A percentile compares a stretch with the other conserved stretches of the same genome.
These are phyloP conservation scores for Platorchestia sp. DNA, from an alignment of 1,140 invertebrate species.

Conservation along the genomic window DNA sequence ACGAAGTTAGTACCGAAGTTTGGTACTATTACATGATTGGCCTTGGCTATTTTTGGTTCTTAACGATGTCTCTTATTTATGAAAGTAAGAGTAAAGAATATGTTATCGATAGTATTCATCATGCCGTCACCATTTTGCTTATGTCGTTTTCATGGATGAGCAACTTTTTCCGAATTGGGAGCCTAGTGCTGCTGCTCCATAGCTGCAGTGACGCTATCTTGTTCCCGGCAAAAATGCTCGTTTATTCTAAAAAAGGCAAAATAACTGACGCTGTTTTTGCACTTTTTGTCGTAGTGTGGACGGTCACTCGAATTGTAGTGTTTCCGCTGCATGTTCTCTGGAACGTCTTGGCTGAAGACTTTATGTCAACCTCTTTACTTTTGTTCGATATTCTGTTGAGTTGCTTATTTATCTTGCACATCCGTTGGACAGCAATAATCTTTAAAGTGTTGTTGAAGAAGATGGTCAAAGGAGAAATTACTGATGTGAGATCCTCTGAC, in stretches of 20 bases:
- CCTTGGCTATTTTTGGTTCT: constrained; percentile 93
- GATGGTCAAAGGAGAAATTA: background rate
- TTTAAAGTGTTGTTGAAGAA: constrained; percentile 13
- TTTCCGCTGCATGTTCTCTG: constrained; percentile 59
- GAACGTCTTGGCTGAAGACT: background rate
- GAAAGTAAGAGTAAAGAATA: constrained; percentile 45
- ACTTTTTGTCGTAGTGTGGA: constrained; percentile 59
- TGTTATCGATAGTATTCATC: constrained; percentile 43
- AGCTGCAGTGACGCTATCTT: constrained; percentile 95
- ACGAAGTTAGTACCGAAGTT: constrained; percentile 51
- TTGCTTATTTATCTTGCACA: constrained; percentile 53
- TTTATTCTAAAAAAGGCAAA: constrained; percentile 14
- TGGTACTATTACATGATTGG: constrained; percentile 98
- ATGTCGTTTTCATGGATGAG: constrained; percentile 73
- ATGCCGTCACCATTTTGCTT: constrained; percentile 57
- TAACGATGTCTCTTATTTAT: constrained; percentile 89
- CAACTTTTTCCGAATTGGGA: constrained; percentile 92
- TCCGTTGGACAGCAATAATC: constrained; percentile 59
- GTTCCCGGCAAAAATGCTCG: constrained; percentile 56
- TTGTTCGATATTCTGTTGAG: background rate
- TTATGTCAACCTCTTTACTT: background rate
- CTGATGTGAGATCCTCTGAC: background rate
- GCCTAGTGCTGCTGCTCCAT: constrained; percentile 90
- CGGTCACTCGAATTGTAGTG: constrained; percentile 47
- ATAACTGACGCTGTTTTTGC: constrained; percentile 52